Base-by-base conservation (phyloP, 2,797 vertebrate species). In the Xerus rutilus region DNA sequence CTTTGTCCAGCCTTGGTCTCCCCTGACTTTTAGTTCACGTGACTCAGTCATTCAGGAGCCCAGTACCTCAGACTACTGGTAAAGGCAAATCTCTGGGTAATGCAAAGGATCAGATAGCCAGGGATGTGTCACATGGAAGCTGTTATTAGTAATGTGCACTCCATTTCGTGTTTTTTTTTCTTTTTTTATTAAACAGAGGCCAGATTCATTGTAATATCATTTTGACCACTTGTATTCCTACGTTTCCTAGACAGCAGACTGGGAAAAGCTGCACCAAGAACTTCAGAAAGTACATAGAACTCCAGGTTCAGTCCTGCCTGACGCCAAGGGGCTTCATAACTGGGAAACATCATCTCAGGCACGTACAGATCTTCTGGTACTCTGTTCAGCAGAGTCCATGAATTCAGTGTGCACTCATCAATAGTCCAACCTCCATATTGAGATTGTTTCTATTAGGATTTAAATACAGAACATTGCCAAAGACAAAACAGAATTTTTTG, bases 11-110 rank as follows among this genome's bases (percentile, higher is more conserved):
- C 67, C 64, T 67, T 28, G 3, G 65, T 20, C 72, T 87, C 39
- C 25, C 9, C 15, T 64, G 54, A 64, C 54, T 62, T 57, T 73
- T 67, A 85, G 39, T 90, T 69, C 67, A 86, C 43, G 35, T 64
- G 20, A 86, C 18, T 95, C 84, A 87, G 64, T 81, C 10, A 2
- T 47, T 70, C 72, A 93, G 65, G 82, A 65, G 11, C 72, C 92
- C 82, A 65, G 65, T 77, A 81, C 54, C 74, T 82, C 91, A 77
- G 30, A 74, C 15, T 18, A 12, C 82, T 47, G 78, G 81, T 77
- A 81, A 81, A 64, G 91, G 70, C 81, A 64, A 35, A 35, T 91
- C 39, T 90, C 67, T 23, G 28, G 67, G 76, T 28, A 79, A 49
- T 28, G 23, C 72, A 30, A 52, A 81, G 32, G 43, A 52, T n/a